A percentile compares a stretch with the other conserved stretches of the same genome.
Evolutionary conservation across 2,888 invertebrate species (phyloP).

Genomic region (Calliopum simillimum): DNA sequence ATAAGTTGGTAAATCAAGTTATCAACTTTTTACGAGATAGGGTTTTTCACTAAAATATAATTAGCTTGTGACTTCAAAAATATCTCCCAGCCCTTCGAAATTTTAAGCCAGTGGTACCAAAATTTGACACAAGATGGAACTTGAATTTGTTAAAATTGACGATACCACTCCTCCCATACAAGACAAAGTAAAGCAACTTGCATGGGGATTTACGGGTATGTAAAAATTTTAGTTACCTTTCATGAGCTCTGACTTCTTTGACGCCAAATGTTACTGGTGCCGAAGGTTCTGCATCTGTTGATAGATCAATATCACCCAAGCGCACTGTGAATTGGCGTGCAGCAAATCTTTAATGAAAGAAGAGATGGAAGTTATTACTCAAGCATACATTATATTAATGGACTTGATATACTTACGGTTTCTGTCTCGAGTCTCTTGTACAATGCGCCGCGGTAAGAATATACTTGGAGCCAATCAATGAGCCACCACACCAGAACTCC

Average conservation of each 20-base stretch:
- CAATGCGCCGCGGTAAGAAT: conserved; percentile 92
- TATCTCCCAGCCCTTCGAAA: no score
- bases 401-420: conserved; percentile 75
- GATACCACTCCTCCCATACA: no score
- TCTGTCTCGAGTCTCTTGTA: conserved; percentile 87
- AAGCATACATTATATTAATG: neutral
- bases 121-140: no score
- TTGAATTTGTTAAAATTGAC: no score
- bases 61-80: no score
- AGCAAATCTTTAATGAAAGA: conserved; percentile 76
- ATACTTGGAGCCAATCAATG: conserved; percentile 83
- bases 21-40: no score
- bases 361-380: neutral
- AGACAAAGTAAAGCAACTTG: no score
- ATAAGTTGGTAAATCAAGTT: no score
- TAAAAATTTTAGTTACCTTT: conserved; percentile 68
- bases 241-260: conserved; percentile 83
- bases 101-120: no score
- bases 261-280: conserved; percentile 84
- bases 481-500: conserved; percentile 95
- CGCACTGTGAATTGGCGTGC: conserved; percentile 90
- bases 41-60: no score
- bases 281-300: conserved; percentile 86
- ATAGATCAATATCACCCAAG: conserved; percentile 88
- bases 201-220: no score